phyloP scores from a whole-genome alignment of 1,140 invertebrate species.

The Orchesella cincta region DNA sequence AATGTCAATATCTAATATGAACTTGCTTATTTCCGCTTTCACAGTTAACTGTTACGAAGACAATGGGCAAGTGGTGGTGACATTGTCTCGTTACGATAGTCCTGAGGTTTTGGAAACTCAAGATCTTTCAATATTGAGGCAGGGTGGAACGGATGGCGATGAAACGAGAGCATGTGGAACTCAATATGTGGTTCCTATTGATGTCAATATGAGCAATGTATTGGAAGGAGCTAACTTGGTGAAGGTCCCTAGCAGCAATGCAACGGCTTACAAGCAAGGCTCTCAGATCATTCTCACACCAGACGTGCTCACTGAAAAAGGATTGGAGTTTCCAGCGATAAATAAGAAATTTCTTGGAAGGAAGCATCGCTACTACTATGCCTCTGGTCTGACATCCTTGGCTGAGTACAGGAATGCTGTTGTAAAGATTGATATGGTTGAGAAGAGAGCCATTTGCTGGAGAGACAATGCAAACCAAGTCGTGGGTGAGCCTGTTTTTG shows the following conservation, averaged over 20 bases:
- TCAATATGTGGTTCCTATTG: conserved; percentile 19
- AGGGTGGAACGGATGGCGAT: conserved; percentile 53
- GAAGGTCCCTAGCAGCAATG: conserved; percentile 29
- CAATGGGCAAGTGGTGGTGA: conserved; percentile 54
- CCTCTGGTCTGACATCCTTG: conserved; percentile 35
- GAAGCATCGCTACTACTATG: conserved; percentile 53
- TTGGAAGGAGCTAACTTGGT: conserved; percentile 42
- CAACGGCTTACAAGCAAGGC: conserved; percentile 48
- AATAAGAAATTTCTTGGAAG: conserved; percentile 54
- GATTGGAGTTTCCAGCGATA: conserved; percentile 55
- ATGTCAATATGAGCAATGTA: conserved; percentile 32
- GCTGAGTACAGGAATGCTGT: conserved; percentile 44
- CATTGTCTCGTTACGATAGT: conserved; percentile 8
- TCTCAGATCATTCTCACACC: conserved; percentile 47
- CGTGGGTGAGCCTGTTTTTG: conserved; percentile 52
- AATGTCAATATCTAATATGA: background rate
- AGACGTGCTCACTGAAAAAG: conserved; percentile 44
- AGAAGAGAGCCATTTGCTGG: conserved; percentile 52
- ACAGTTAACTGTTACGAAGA: conserved; percentile 62
- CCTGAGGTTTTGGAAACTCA: conserved; percentile 53
- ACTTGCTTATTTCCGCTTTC: background rate
- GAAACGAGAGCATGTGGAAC: conserved; percentile 52
- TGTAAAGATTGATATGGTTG: conserved; percentile 55
- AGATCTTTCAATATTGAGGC: conserved; percentile 54
- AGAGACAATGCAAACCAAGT: conserved; percentile 48